Evolutionary conservation across 1,140 invertebrate genomes (phyloP).

Genomic region (Lepidurus apus): DNA sequence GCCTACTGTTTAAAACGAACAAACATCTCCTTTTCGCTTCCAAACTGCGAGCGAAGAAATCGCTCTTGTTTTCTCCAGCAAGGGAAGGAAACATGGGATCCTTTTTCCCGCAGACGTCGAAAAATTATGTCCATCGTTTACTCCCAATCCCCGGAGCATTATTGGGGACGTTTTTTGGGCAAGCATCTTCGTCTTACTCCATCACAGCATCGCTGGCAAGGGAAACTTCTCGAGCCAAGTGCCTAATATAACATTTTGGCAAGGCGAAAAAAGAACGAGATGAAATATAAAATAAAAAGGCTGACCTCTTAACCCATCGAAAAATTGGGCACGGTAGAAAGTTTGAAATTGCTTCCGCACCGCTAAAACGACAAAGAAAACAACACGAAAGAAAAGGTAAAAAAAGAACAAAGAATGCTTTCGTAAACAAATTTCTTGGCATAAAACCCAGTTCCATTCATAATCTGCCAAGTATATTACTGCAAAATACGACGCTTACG

Average conservation of each 20-base stretch:
- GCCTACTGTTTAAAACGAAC: not conserved
- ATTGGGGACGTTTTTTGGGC: not conserved
- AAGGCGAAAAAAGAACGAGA: not conserved
- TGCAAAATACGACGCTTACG: no score
- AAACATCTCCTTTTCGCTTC: not conserved
- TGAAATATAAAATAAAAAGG: not conserved
- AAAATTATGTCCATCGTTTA: conserved; percentile 19
- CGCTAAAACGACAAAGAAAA: no score
- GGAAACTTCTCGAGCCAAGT: not conserved
- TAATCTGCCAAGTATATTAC: no score
- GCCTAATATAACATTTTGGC: conserved; percentile 1
- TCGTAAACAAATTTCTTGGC: no score
- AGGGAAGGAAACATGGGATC: not conserved
- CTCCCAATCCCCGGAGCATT: conserved; percentile 1
- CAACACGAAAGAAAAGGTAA: no score
- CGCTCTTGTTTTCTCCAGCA: not conserved
- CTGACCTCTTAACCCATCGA: no score
- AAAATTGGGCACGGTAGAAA: no score
- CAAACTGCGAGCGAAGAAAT: not conserved
- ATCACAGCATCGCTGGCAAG: not conserved
- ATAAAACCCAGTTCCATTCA: no score
- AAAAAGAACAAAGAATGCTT: no score
- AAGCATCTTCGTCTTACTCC: not conserved
- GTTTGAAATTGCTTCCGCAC: no score
- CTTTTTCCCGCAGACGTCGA: not conserved